phyloP scores from a whole-genome alignment of 2,113 vertebrate genomes.

The Podarcis muralis region DNA sequence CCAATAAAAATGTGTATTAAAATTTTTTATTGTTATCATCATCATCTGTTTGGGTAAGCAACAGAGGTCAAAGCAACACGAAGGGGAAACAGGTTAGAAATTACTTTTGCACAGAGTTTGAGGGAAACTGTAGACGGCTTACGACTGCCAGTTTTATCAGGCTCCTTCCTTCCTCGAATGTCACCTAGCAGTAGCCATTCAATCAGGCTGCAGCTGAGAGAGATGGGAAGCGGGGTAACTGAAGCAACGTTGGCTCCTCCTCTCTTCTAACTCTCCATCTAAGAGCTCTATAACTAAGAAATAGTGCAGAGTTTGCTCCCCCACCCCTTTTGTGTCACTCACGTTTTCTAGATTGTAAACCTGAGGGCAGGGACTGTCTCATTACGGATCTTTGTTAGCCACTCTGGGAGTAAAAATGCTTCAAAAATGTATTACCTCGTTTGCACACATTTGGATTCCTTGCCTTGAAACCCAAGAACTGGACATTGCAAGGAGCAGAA shows the following conservation, averaged over 20 bases:
- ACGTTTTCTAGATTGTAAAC: too few relatives aligned
- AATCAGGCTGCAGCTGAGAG: too few relatives aligned
- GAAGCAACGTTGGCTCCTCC: not conserved
- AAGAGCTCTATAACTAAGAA: not conserved
- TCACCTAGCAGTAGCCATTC: too few relatives aligned
- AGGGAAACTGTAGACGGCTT: not conserved
- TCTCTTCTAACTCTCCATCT: not conserved
- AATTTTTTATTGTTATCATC: too few relatives aligned
- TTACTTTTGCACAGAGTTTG: not conserved
- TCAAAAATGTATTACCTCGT: not conserved
- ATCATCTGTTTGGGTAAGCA: not conserved
- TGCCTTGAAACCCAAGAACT: not conserved
- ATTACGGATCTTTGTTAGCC: not conserved
- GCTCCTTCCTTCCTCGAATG: too few relatives aligned
- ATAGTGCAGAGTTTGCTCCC: not conserved
- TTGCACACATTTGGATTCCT: not conserved
- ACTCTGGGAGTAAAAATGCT: not conserved
- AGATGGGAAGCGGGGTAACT: too few relatives aligned
- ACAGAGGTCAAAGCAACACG: not conserved
- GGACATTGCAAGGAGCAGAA: slow-evolving; percentile 2
- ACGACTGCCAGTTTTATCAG: too few relatives aligned
- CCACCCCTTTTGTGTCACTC: too few relatives aligned
- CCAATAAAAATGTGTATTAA: too few relatives aligned
- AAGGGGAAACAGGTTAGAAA: too few relatives aligned
- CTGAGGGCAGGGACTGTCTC: not conserved